Percentiles rank a stretch among this genome's conserved stretches.
phyloP scores from a whole-genome alignment of 2,888 invertebrate species.

The Drosophila imparisetae region DNA sequence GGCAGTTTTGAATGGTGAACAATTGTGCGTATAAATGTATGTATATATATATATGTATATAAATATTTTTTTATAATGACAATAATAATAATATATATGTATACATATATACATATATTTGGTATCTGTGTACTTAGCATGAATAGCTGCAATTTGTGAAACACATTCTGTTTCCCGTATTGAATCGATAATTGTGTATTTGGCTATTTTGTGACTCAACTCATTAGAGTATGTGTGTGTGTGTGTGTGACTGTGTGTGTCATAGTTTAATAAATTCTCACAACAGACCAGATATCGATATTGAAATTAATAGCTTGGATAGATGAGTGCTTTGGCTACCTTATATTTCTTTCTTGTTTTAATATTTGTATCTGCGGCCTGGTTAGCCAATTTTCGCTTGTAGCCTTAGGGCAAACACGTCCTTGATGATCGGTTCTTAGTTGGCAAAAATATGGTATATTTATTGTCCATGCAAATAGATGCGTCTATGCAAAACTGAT shows the following conservation, averaged over 20 bases:
- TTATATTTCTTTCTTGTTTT: not conserved
- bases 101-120: not conserved
- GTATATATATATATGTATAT: not conserved
- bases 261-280: not conserved
- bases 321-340: not conserved
- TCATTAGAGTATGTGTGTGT: not conserved
- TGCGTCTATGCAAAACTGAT: not conserved
- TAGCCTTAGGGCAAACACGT: not conserved
- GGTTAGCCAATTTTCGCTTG: not conserved
- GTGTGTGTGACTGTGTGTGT: slow-evolving; percentile 1
- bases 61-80: not conserved
- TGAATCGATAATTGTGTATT: slow-evolving; percentile 5
- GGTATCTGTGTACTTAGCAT: not conserved
- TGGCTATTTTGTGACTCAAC: not conserved
- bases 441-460: not conserved
- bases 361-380: not conserved
- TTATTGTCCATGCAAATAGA: not conserved
- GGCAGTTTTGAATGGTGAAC: not conserved
- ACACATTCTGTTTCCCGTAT: slow-evolving; percentile 6
- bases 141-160: slow-evolving; percentile 45
- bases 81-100: not conserved
- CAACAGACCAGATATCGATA: slow-evolving; percentile 15
- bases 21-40: not conserved
- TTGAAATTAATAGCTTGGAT: slow-evolving; percentile 17
- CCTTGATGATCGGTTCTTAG: not conserved